Base-by-base conservation (phyloP, 1,140 invertebrate species). In the Bombus pascuorum region DNA sequence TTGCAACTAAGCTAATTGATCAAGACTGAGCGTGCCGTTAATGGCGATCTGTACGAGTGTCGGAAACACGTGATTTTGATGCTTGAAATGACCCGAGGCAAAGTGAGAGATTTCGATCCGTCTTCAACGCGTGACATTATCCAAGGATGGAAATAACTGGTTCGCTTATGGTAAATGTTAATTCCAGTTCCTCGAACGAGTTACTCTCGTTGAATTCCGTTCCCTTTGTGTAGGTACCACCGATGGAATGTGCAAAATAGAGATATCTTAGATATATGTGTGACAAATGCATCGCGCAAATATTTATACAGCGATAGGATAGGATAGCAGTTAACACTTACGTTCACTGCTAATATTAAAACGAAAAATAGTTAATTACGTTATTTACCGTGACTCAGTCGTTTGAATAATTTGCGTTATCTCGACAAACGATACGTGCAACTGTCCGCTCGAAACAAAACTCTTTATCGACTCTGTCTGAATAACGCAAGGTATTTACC, bases 1-100 rank as follows among this genome's bases (percentile, higher is more conserved):
- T 88, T 65, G 87, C 62, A 76, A 59, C 84, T 68, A 44, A 62
- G 89, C 84, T 90, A 91, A 91, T 91, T 90, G 90, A 91, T 86
- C 89, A 37, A 71, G 86, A 86, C 73, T 39, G 83, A 82, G 66
- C 80, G 72, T 79, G 87, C 85, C 75, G 81, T 89, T 89, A 86
- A 83, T 62, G 85, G 66, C 47, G 73, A 80, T 86, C 53, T 76
- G 83, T 65, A 37, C 34, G 34, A 84, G 57, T 76, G 74, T 79
- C 79, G 87, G 74, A 57, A 80, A 59, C 86, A 71, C 87, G 84
- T 89, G 89, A 90, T 84, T 68, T 68, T 78, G 86, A 88, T 81
- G 78, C 47, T 59, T 42, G 42, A 32, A 53, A 72, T 44, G 77
- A 83, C 53, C 57, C 76, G 66, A 37, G 12, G 59, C 34, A 12